Evolutionary conservation across 92 coral and sea anemone genomes (phyloP), one percentile per base, ranked within the genome.

Genomic region (Porites cylindrica): DNA sequence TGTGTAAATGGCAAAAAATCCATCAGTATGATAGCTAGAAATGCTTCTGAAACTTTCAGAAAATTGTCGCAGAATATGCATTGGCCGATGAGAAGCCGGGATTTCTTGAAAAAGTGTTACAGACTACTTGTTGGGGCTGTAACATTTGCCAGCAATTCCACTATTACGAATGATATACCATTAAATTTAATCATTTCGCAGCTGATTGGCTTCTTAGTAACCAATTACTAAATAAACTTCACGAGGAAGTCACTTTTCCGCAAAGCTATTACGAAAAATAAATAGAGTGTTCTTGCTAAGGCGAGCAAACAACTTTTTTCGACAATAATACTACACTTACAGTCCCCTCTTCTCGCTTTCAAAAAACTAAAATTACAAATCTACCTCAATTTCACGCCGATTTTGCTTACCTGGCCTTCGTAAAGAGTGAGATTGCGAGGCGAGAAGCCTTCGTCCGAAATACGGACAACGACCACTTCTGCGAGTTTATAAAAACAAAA

Each of bases 351-450:
- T 8, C 19, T 66, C 6, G 14, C 10, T 3, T 23, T 1, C 0
- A 4, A 67, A 67, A 67, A 20, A 18, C 18, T 32, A 17, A 54
- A 13, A 77, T 16, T 6, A 32, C 10, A 3, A 10, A 60, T 60
- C 14, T 70, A 13, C 10, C 47, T 38, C 47, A 38, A 11, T 7
- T 20, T 54, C 10, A 24, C 0, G 6, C 8, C 2, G 29, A 5
- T 12, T 72, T 4, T 5, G 8, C 21, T 64, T 81, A 92, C 95
- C 95, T 92, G 93, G 10, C 95, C 93, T 21, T 89, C 80, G 59
- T 51, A 78, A 1, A 92, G 74, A 68, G 82, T 70, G 24, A 92
- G 76, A 7, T 73, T 29, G 0, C 51, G 62, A 11, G 95, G 95
- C 19, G 32, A 8, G 64, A 92, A 92, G 6, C 93, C 95, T 18